Percentiles rank a stretch among this genome's conserved stretches.
phyloP scores from a whole-genome alignment of 2,113 vertebrate genomes.

The Poeciliopsis occidentalis region DNA sequence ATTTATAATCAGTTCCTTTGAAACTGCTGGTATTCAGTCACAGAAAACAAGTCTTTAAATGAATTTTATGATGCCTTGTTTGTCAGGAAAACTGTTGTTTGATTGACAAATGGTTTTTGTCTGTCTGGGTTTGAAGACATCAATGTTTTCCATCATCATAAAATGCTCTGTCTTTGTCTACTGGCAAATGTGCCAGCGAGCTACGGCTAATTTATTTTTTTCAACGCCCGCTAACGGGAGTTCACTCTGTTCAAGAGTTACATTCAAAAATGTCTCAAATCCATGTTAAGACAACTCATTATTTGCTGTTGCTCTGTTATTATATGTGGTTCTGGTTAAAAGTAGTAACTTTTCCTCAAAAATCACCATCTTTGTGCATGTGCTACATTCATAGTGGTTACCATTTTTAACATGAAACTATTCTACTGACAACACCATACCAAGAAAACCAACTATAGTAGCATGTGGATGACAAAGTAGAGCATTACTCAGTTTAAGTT shows the following conservation, averaged over 20 bases:
- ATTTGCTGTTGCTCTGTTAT: no score
- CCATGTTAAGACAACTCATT: background rate
- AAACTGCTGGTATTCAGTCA: background rate
- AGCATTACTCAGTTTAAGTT: background rate
- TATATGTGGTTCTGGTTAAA: no score
- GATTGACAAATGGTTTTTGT: background rate
- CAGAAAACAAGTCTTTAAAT: constrained; percentile 1
- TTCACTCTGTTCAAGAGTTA: background rate
- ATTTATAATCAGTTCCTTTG: background rate
- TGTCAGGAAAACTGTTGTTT: background rate
- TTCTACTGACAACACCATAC: no score
- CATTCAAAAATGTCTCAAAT: background rate
- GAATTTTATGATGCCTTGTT: background rate
- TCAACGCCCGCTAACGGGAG: background rate
- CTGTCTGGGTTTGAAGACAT: background rate
- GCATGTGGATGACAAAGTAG: background rate
- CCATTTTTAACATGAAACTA: no score
- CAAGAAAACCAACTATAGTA: no score
- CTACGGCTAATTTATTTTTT: background rate
- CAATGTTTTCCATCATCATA: background rate
- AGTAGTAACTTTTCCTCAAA: no score
- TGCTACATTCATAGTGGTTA: no score
- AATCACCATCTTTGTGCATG: no score
- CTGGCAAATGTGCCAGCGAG: background rate
- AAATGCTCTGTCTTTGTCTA: background rate